phyloP scores from a whole-genome alignment of 2,797 vertebrate species.

The Silurus aristotelis region DNA sequence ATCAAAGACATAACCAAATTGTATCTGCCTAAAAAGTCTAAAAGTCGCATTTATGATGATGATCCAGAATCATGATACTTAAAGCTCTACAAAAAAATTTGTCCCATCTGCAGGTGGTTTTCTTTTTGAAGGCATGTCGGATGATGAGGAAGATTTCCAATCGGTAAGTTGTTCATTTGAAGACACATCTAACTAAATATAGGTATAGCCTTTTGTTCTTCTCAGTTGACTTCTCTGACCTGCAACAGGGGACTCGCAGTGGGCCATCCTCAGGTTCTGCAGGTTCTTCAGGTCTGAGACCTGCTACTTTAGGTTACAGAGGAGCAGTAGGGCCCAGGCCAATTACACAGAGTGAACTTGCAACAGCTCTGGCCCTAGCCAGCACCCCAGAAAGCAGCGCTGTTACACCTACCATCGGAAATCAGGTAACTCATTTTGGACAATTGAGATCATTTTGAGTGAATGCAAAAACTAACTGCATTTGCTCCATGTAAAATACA shows the following conservation, averaged over 20 bases:
- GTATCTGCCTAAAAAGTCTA: not conserved
- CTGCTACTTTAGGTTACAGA: slow-evolving; percentile 80
- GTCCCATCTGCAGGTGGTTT: slow-evolving; percentile 76
- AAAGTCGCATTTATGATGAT: not conserved
- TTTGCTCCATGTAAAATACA: not conserved
- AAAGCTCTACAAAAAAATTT: slow-evolving; percentile 3
- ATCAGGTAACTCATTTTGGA: slow-evolving; percentile 71
- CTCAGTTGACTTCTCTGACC: slow-evolving; percentile 1
- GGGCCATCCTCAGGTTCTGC: slow-evolving; percentile 75
- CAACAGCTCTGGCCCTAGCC: slow-evolving; percentile 83
- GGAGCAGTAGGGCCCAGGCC: slow-evolving; percentile 83
- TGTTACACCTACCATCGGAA: slow-evolving; percentile 82
- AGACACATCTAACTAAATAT: slow-evolving; percentile 11
- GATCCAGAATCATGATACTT: not conserved
- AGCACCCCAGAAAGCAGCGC: slow-evolving; percentile 88
- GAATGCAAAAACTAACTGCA: not conserved
- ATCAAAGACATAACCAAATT: not conserved
- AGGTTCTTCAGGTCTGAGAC: slow-evolving; percentile 74
- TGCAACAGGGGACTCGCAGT: slow-evolving; percentile 73
- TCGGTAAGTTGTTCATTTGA: slow-evolving; percentile 63
- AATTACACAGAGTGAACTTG: slow-evolving; percentile 86
- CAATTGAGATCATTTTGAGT: not conserved
- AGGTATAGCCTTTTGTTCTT: not conserved
- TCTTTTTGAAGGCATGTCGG: slow-evolving; percentile 85
- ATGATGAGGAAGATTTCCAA: slow-evolving; percentile 86